Percentiles rank a stretch among this genome's conserved stretches.
Evolutionary conservation across 2,888 invertebrate species (phyloP).

Genomic region (Nomada ferruginata): DNA sequence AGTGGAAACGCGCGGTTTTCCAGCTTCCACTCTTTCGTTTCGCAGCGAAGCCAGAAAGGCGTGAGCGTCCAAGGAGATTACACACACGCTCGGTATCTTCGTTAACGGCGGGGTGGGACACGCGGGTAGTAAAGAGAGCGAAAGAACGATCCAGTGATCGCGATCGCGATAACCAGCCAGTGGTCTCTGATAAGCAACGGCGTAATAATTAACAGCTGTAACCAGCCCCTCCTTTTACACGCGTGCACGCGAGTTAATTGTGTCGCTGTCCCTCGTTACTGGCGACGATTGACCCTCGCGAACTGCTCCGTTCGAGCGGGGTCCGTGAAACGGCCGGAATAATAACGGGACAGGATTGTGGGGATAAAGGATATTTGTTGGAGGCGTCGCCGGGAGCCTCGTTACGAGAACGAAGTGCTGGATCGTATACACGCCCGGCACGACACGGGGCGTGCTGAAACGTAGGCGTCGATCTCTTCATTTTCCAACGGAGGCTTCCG

Average conservation of each 20-base stretch:
- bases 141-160: slow-evolving; percentile 51
- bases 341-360: slow-evolving; percentile 77
- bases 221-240: slow-evolving; percentile 62
- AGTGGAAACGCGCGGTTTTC: slow-evolving; percentile 36
- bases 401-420: slow-evolving; percentile 58
- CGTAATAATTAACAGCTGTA: slow-evolving; percentile 75
- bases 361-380: slow-evolving; percentile 45
- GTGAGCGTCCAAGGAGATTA: slow-evolving; percentile 1
- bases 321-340: slow-evolving; percentile 72
- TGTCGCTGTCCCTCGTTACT: slow-evolving; percentile 51
- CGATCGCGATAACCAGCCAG: slow-evolving; percentile 43
- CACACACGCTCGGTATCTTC: neutral
- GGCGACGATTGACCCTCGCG: slow-evolving; percentile 44
- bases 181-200: slow-evolving; percentile 52
- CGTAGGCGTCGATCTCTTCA: slow-evolving; percentile 71
- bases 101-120: slow-evolving; percentile 14
- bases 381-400: slow-evolving; percentile 61
- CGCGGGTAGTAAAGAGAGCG: slow-evolving; percentile 36
- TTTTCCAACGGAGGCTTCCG: slow-evolving; percentile 49
- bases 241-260: slow-evolving; percentile 46
- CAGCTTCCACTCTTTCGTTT: slow-evolving; percentile 1
- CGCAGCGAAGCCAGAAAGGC: neutral
- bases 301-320: slow-evolving; percentile 55
- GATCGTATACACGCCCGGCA: slow-evolving; percentile 52
- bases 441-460: slow-evolving; percentile 51